Base-by-base conservation (phyloP, 2,113 vertebrate genomes). In the Chaetura pelagica region DNA sequence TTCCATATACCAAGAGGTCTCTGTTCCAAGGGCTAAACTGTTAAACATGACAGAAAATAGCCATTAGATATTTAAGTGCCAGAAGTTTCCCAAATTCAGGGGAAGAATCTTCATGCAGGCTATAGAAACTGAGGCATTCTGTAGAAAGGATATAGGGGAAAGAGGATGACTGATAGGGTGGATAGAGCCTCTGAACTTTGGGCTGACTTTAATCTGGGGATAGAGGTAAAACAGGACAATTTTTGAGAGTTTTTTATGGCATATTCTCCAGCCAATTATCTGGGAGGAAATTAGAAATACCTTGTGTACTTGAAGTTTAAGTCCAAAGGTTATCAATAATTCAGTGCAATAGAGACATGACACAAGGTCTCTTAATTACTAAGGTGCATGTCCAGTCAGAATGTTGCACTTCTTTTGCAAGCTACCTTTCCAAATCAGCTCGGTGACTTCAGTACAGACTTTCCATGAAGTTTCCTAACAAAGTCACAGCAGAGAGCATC, bases 291-390 rank as follows among this genome's bases (percentile, higher is more conserved):
- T 52, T 4, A 77, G 67, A 78, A 86, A 52, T 3, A 67, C 1
- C 2, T 26, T 4, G 4, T 51, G 34, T 78, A 14, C 59, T 6
- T 76, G 34, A 91, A 63, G 26, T 19, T 71, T 32, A 32, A 63
- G 18, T 40, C 32, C 34, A 29, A 74, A 71, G 13, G 18, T 34
- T 66, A 12, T 40, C 8, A 67, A 7, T 27, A 75, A 40, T 46
- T 68, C 46, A 52, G 4, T 61, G 57, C 16, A 58, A 30, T 4
- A 69, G 29, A 51, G 7, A 4, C 16, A 32, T 5, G 16, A 21
- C 14, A 30, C 0, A 0, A 51, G 6, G 10, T 49, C 4, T 64
- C 38, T 77, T 1, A 42, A 5, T 17, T 59, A 19, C 59, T 35
- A 27, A 80, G 13, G 12, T 63, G 9, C 1, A 6, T 27, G 35